Evolutionary conservation across 2,888 invertebrate species (phyloP).

Genomic region (Urechis unicinctus): DNA sequence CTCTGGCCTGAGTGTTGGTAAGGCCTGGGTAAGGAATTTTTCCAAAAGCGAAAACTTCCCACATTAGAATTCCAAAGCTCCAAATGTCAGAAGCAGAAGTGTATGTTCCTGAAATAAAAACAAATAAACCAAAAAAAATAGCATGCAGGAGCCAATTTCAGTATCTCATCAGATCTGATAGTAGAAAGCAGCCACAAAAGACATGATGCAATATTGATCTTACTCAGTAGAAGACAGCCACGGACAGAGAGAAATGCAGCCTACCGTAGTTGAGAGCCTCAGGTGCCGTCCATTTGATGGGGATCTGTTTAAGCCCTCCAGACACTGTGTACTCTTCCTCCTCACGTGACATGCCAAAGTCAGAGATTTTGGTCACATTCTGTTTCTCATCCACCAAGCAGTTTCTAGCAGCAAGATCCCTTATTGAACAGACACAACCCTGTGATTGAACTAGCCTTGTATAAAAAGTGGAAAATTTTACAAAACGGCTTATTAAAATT

Average conservation of each 20-base stretch:
- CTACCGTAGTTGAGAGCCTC: conserved; percentile 89
- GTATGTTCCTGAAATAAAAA: conserved; percentile 67
- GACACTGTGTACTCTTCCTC: conserved; percentile 95
- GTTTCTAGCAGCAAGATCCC: conserved; percentile 91
- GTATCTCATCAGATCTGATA: too few relatives aligned
- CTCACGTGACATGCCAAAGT: conserved; percentile 96
- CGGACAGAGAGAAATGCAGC: background rate
- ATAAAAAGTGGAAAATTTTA: too few relatives aligned
- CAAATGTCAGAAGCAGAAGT: conserved; percentile 93
- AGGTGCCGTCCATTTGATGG: conserved; percentile 97
- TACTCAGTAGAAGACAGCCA: too few relatives aligned
- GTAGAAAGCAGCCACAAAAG: too few relatives aligned
- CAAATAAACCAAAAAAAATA: background rate
- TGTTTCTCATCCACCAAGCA: conserved; percentile 79
- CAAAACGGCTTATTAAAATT: background rate
- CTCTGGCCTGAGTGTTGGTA: conserved; percentile 87
- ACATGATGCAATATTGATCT: too few relatives aligned
- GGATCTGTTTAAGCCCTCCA: conserved; percentile 96
- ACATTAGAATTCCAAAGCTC: conserved; percentile 92
- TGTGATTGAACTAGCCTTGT: too few relatives aligned
- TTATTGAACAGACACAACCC: too few relatives aligned
- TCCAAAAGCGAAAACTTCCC: conserved; percentile 93
- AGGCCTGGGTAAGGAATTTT: conserved; percentile 89
- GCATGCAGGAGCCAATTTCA: too few relatives aligned
- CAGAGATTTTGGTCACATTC: conserved; percentile 84